Evolutionary conservation across 2,888 invertebrate species (phyloP).

Genomic region (Drosophila anomalipes): DNA sequence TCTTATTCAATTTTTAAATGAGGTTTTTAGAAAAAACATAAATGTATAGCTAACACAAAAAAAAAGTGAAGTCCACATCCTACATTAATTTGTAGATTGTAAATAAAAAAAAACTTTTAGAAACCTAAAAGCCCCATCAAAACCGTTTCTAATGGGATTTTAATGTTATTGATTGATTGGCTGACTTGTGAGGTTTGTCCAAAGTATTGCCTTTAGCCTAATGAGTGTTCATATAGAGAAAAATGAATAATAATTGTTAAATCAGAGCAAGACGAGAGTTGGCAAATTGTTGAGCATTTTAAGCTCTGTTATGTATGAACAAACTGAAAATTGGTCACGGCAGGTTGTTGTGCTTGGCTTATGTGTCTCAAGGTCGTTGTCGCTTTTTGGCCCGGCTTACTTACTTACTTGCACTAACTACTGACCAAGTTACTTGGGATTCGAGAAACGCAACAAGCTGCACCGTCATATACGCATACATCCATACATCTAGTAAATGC

Average conservation of each 20-base stretch:
- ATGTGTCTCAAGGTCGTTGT: slow-evolving; percentile 69
- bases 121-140: slow-evolving; percentile 4
- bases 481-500: slow-evolving; percentile 25
- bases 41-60: background rate
- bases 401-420: slow-evolving; percentile 29
- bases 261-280: slow-evolving; percentile 42
- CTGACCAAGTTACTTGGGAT: slow-evolving; percentile 54
- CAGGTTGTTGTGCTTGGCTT: slow-evolving; percentile 45
- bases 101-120: background rate
- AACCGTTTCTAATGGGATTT: slow-evolving; percentile 54
- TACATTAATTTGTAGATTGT: background rate
- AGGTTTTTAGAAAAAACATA: too few species aligned
- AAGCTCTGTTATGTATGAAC: slow-evolving; percentile 37
- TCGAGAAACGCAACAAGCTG: slow-evolving; percentile 55
- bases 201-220: slow-evolving; percentile 40
- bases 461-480: slow-evolving; percentile 15
- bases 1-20: too few species aligned
- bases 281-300: slow-evolving; percentile 46
- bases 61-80: background rate
- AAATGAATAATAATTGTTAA: slow-evolving; percentile 41
- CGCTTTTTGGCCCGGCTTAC: slow-evolving; percentile 30
- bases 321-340: slow-evolving; percentile 64
- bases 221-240: slow-evolving; percentile 57
- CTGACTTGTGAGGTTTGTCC: slow-evolving; percentile 42
- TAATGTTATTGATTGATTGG: slow-evolving; percentile 58